Conservation (phyloP, 2,888 invertebrate species). For the Athripsodes cinereus region DNA sequence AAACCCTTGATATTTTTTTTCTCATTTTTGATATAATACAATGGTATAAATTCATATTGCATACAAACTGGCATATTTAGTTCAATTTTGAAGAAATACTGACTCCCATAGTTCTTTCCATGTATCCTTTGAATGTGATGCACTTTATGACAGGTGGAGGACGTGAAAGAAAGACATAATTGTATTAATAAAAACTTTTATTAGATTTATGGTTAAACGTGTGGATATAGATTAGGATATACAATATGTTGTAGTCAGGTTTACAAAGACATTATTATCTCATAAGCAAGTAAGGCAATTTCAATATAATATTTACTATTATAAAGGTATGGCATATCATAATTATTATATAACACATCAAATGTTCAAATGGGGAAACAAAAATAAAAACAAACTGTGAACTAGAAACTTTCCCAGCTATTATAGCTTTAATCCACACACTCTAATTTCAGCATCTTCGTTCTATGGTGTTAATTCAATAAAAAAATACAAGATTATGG, state of each 20-base stretch:
- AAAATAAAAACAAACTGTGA: neutral
- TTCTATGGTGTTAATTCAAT: neutral
- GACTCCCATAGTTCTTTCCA: too few species aligned
- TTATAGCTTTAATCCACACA: neutral
- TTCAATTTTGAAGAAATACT: too few species aligned
- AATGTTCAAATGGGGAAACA: neutral
- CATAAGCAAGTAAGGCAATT: neutral
- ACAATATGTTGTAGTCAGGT: neutral
- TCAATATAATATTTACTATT: neutral
- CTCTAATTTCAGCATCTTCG: neutral
- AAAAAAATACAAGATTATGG: neutral
- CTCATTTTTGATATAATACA: too few species aligned
- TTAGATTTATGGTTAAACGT: neutral
- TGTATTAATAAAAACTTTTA: constrained; percentile 19
- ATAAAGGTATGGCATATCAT: neutral
- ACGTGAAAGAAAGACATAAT: neutral
- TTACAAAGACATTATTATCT: neutral
- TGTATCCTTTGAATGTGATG: too few species aligned
- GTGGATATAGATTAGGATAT: neutral
- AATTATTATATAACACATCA: neutral
- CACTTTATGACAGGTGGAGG: too few species aligned
- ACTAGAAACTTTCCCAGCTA: neutral
- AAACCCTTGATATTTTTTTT: too few species aligned
- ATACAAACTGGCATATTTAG: too few species aligned
- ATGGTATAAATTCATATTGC: too few species aligned